Evolutionary conservation across 2,797 vertebrate genomes (phyloP), one percentile per base, ranked within the genome.

Genomic region (Acestrorhynchus altus): DNA sequence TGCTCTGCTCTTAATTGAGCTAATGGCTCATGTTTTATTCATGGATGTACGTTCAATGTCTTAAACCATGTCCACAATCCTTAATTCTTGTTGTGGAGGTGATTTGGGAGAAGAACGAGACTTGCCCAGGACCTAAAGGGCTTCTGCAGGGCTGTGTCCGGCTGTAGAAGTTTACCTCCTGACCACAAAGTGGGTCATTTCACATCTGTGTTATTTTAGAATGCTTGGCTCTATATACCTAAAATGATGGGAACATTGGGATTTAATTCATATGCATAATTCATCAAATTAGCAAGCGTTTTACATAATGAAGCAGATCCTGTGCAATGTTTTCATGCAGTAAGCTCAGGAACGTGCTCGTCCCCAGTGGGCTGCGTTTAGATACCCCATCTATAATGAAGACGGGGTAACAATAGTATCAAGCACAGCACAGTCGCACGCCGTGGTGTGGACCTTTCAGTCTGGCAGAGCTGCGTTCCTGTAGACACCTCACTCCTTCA

Each of bases 391-490:
- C 8, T 47, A 61, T 59, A 76, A 47, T 77, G 76, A 85, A 81
- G 42, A 77, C 60, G 39, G 72, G 44, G 82, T 31, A 87, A 90
- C 92, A 91, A 84, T 91, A 92, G 91, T n/a, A 88, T 89, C 91
- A 91, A 85, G 91, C 92, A 89, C 85, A 90, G 79, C 66, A 83
- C 83, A 88, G 72, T 82, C 81, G 83, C 90, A 81, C 81, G 76
- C 87, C 83, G 73, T 49, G 24, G 46, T 60, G 8, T 31, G 35
- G 39, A 56, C 63, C 16, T 11, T 13, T 11, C n/a, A 49, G 13
- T 26, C 42, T n/a, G 13, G 64, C 51, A 77, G 42, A 79, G 54
- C 39, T 40, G 52, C n/a, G 22, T 9, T 12, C 8, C 16, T 47
- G 5, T 20, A 42, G 42, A 80, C 47, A 40, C 49, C 39, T 39